Conservation (phyloP, 2,888 invertebrate genomes). For the Epinotia bilunana region DNA sequence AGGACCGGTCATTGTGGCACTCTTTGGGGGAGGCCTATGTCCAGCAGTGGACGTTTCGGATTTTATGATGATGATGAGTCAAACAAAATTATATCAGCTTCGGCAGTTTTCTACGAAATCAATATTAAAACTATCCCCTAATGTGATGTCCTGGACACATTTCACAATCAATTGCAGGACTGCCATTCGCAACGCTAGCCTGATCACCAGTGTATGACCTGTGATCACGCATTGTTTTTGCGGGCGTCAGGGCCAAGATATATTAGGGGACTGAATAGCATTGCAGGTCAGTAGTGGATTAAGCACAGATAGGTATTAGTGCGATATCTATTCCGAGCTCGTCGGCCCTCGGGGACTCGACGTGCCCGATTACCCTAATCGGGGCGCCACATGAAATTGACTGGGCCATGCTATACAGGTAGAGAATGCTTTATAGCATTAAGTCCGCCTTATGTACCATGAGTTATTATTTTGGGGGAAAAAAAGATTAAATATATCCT, state of each 20-base stretch:
- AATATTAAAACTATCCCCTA: neutral
- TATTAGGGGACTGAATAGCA: neutral
- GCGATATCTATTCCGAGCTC: conserved; percentile 33
- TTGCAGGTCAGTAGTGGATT: neutral
- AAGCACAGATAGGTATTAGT: conserved; percentile 14
- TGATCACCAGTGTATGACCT: neutral
- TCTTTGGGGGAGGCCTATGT: too few species aligned
- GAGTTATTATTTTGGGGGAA: too few species aligned
- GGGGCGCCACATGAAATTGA: conserved; percentile 3
- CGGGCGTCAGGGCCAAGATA: too few species aligned
- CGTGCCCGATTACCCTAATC: conserved; percentile 36
- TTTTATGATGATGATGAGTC: neutral
- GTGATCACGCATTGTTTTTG: neutral
- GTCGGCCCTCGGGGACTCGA: conserved; percentile 24
- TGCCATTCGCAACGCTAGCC: neutral
- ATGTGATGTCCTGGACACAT: neutral
- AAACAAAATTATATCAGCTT: neutral
- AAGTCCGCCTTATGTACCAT: too few species aligned
- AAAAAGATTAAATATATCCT: too few species aligned
- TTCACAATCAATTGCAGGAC: conserved; percentile 12
- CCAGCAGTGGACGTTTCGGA: too few species aligned
- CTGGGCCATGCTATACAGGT: neutral
- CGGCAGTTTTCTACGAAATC: neutral
- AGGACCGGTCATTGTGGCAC: too few species aligned
- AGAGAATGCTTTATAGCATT: too few species aligned